Evolutionary conservation across 1,140 invertebrate species (phyloP), one percentile per base, ranked within the genome.

Genomic region (Magallana gigas): DNA sequence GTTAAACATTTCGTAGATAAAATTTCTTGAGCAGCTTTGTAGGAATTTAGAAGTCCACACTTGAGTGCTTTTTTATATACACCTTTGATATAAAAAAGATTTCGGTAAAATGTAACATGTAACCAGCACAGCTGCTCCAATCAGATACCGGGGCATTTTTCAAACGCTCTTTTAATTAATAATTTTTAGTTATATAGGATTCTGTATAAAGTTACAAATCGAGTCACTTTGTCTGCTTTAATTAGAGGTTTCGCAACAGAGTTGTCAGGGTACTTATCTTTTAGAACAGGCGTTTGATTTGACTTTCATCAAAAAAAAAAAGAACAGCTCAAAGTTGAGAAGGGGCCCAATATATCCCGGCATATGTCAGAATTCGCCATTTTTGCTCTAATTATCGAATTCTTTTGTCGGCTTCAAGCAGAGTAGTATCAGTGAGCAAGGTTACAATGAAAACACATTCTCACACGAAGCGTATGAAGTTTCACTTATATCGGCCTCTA

Each of bases 351-450:
- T 29, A 71, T 71, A 71, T 23, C 68, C 18, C 68, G n/a, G 68
- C 68, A 71, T 71, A 71, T 71, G 68, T 71, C 68, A 71, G 36
- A 71, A 71, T 71, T 29, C 23, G 36, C 68, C 23, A 29, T 71
- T 71, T 71, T 29, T 71, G 23, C 68, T 71, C 68, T 23, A 71
- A 71, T 71, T 71, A 71, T 71, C 68, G 23, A 71, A 71, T 71
- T 71, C 68, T 71, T 71, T 29, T 71, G 12, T 9, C 9, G 68
- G 68, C 68, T 71, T 71, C 68, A 71, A 71, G 68, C 68, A 71
- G 68, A 7, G 68, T 29, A 36, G 23, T 71, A 71, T 71, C 68
- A 71, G 68, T 71, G 18, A 71, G 23, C 36, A 23, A 12, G 68
- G 68, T 29, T 71, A 71, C 68, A 29, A 71, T 29, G 68, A 71